Conservation (phyloP, 2,797 vertebrate genomes). For the Notolepis coatsorum region DNA sequence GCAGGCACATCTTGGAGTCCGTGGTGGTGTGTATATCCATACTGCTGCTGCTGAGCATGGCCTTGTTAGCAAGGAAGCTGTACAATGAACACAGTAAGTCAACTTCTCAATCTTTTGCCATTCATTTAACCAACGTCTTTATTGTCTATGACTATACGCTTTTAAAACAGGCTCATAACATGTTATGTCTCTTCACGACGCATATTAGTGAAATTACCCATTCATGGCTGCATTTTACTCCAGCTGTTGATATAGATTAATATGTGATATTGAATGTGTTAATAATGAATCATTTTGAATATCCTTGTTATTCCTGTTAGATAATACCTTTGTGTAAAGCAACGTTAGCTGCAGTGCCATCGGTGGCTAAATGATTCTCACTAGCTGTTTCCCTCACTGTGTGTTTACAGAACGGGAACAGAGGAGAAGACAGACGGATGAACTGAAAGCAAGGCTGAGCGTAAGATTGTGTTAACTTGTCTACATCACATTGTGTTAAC, state of each 20-base stretch:
- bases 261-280: not conserved
- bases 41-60: slow-evolving; percentile 48
- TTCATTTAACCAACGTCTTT: not conserved
- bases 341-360: not conserved
- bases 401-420: slow-evolving; percentile 40
- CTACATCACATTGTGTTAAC: no score
- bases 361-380: not conserved
- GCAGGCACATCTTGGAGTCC: slow-evolving; percentile 57
- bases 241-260: not conserved
- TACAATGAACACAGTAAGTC: slow-evolving; percentile 67
- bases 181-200: no score
- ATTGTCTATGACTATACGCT: not conserved
- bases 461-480: no score
- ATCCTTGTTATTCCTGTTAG: no score
- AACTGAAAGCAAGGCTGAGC: slow-evolving; percentile 25
- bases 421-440: slow-evolving; percentile 9
- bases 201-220: no score
- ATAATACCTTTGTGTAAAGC: not conserved
- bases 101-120: not conserved
- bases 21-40: slow-evolving; percentile 49
- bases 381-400: slow-evolving; percentile 21
- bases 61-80: slow-evolving; percentile 42
- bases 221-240: slow-evolving; percentile 1
- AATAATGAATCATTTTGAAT: not conserved
- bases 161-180: no score